A percentile compares a stretch with the other conserved stretches of the same genome.
These are phyloP conservation scores for Stichopus horrens DNA, from an alignment of 53 echinoderm and acorn worm genomes.

Conservation along the genomic window DNA sequence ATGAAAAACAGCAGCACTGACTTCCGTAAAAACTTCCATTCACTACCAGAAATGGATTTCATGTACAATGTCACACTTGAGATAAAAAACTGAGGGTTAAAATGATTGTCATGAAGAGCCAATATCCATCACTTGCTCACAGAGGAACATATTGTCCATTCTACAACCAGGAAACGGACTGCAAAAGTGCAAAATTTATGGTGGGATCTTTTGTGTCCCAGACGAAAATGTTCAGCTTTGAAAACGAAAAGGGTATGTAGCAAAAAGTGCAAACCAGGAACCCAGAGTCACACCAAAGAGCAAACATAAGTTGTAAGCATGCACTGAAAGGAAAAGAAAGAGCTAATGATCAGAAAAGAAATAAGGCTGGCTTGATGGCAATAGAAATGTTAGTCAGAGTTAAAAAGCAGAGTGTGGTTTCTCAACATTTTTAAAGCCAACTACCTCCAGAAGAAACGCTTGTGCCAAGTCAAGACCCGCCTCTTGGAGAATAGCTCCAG, in stretches of 20 bases:
- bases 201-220: too few species aligned
- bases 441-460: conserved; percentile 43
- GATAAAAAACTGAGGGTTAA: too few species aligned
- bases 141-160: too few species aligned
- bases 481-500: conserved; percentile 50
- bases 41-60: too few species aligned
- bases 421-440: background rate
- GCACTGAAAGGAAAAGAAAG: background rate
- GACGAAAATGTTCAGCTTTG: too few species aligned
- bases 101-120: too few species aligned
- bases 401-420: conserved; percentile 3
- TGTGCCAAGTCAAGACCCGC: conserved; percentile 46
- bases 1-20: too few species aligned
- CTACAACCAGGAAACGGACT: too few species aligned
- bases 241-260: background rate
- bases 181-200: too few species aligned
- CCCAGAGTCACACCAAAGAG: background rate
- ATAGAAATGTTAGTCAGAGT: background rate
- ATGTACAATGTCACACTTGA: too few species aligned
- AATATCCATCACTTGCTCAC: too few species aligned
- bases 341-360: background rate
- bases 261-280: background rate
- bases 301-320: background rate
- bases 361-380: background rate
- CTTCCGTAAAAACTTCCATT: too few species aligned